phyloP scores from a whole-genome alignment of 2,888 invertebrate species.

The Adelognathus sp. region DNA sequence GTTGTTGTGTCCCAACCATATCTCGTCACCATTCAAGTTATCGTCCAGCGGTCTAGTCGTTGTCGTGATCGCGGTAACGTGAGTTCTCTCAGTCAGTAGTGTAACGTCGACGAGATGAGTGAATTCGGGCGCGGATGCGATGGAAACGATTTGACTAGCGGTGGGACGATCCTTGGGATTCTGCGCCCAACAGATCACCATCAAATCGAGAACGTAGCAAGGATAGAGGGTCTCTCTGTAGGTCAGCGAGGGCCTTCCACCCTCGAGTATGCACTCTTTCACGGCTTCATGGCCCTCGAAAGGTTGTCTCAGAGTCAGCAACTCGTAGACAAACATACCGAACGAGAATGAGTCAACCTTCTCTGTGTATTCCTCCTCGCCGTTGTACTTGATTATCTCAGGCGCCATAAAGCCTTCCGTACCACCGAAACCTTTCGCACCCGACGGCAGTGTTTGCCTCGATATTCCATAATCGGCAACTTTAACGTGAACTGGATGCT shows the following conservation, averaged over 20 bases:
- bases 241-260: constrained; percentile 94
- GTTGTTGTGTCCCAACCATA: constrained; percentile 89
- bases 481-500: constrained; percentile 91
- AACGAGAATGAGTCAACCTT: constrained; percentile 99
- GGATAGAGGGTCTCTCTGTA: constrained; percentile 93
- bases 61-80: constrained; percentile 84
- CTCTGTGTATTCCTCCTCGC: constrained; percentile 99
- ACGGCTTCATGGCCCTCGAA: constrained; percentile 98
- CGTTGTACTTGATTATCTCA: constrained; percentile 98
- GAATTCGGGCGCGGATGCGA: constrained; percentile 96
- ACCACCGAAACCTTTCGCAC: constrained; percentile 98
- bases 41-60: constrained; percentile 75
- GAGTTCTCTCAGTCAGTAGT: constrained; percentile 86
- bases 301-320: constrained; percentile 95
- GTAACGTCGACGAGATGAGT: constrained; percentile 92
- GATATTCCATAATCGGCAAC: constrained; percentile 99
- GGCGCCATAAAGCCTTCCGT: constrained; percentile 99
- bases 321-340: constrained; percentile 98
- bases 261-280: constrained; percentile 97
- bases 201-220: constrained; percentile 94
- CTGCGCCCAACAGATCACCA: constrained; percentile 98
- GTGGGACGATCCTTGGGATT: constrained; percentile 93
- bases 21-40: constrained; percentile 82
- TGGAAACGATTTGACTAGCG: constrained; percentile 96
- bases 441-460: constrained; percentile 92